These are phyloP conservation scores for Myoxocephalus aenaeus DNA, from an alignment of 2,797 vertebrate genomes.

Conservation along the genomic window DNA sequence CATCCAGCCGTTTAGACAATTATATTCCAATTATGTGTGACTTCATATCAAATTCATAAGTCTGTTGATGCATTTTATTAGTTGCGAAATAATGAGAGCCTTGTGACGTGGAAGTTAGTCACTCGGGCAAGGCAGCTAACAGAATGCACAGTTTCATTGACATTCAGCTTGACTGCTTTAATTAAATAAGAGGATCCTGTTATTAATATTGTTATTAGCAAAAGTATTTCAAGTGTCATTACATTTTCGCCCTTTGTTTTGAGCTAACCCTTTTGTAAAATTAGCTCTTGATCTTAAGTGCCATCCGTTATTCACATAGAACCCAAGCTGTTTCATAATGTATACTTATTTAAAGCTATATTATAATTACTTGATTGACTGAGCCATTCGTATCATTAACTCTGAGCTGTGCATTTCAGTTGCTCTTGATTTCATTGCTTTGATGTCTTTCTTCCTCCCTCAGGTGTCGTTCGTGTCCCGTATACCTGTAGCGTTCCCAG, in stretches of 20 bases:
- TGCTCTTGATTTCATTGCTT: slow-evolving; percentile 1
- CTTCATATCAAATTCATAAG: slow-evolving; percentile 56
- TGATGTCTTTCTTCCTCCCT: slow-evolving; percentile 38
- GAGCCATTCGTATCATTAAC: background rate
- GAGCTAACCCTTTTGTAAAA: background rate
- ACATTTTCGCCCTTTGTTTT: slow-evolving; percentile 6
- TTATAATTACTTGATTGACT: background rate
- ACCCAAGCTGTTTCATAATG: background rate
- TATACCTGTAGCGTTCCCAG: slow-evolving; percentile 97
- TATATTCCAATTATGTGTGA: slow-evolving; percentile 64
- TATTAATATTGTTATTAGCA: background rate
- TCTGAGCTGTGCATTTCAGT: background rate
- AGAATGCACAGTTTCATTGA: slow-evolving; percentile 45
- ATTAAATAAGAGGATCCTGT: slow-evolving; percentile 16
- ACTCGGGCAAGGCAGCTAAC: slow-evolving; percentile 19
- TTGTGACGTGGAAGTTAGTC: slow-evolving; percentile 26
- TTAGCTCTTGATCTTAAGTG: background rate
- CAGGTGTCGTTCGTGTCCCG: slow-evolving; percentile 98
- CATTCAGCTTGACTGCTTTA: slow-evolving; percentile 36
- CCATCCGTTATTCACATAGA: background rate
- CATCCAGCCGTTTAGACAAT: slow-evolving; percentile 47
- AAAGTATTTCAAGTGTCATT: background rate
- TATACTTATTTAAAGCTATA: background rate
- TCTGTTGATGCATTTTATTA: slow-evolving; percentile 54
- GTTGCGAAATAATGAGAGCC: slow-evolving; percentile 43